Conservation (phyloP, 2,113 vertebrate species). For the Cyrtonyx montezumae region DNA sequence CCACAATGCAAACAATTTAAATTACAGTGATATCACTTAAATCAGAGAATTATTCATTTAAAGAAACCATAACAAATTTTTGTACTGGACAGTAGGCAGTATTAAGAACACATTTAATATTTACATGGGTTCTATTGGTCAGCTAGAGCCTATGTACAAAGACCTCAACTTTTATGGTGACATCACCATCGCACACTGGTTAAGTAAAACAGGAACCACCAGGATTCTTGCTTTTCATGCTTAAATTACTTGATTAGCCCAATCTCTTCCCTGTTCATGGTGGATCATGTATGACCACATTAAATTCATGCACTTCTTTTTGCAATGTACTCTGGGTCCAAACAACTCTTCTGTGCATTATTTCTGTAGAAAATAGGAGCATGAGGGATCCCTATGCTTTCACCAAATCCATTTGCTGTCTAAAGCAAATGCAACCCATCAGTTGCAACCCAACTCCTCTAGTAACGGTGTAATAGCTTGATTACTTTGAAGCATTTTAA, state of each 20-base stretch:
- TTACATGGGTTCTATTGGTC: not conserved
- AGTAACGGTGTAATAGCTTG: fast-evolving
- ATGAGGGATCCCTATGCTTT: not conserved
- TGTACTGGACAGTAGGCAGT: not conserved
- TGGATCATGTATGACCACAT: fast-evolving
- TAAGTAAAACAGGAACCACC: not conserved
- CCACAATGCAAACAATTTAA: not conserved
- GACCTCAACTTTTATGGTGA: not conserved
- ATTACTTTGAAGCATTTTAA: not conserved
- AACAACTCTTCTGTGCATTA: not conserved
- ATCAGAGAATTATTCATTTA: not conserved
- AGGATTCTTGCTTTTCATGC: not conserved
- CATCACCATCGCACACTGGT: not conserved
- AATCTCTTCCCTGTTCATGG: not conserved
- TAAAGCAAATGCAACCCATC: not conserved
- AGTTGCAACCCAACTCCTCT: not conserved
- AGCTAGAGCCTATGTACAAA: not conserved
- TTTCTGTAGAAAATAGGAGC: not conserved
- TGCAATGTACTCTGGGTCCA: not conserved
- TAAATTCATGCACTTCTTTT: not conserved
- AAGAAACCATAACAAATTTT: not conserved
- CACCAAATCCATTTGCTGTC: not conserved
- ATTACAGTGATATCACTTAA: not conserved
- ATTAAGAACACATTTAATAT: not conserved
- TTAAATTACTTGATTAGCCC: not conserved